Evolutionary conservation across 1,140 invertebrate genomes (phyloP).

Genomic region (Uloborus diversus): DNA sequence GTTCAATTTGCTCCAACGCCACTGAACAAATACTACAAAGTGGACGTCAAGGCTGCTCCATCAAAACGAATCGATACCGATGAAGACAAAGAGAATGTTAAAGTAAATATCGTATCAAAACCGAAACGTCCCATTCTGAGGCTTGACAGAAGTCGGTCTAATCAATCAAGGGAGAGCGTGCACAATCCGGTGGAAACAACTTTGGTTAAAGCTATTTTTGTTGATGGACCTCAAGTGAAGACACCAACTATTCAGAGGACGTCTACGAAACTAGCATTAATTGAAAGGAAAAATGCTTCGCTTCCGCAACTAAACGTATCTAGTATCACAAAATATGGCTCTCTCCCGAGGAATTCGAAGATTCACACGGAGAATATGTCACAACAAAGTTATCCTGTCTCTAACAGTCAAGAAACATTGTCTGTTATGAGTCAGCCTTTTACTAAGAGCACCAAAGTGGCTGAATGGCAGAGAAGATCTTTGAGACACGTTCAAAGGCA

Average conservation of each 20-base stretch:
- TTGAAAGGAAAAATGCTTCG: constrained; percentile 38
- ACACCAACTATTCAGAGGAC: constrained; percentile 16
- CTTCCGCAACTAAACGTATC: constrained; percentile 33
- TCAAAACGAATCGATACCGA: not conserved
- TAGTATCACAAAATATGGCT: constrained; percentile 14
- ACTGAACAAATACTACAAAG: constrained; percentile 31
- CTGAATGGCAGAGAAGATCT: not conserved
- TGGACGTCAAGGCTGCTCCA: constrained; percentile 24
- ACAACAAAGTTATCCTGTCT: too few species aligned
- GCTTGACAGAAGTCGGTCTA: not conserved
- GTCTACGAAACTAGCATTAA: constrained; percentile 16
- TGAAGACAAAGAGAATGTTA: constrained; percentile 34
- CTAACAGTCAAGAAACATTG: too few species aligned
- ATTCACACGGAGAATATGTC: not conserved
- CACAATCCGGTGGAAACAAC: not conserved
- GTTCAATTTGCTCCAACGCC: constrained; percentile 47
- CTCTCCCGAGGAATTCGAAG: constrained; percentile 12
- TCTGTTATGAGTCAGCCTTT: too few species aligned
- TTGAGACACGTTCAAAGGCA: not conserved
- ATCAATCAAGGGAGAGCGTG: not conserved
- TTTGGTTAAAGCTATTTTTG: not conserved
- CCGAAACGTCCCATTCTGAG: constrained; percentile 14
- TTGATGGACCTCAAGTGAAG: constrained; percentile 16
- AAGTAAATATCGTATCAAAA: not conserved
- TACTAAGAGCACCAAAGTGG: too few species aligned